Evolutionary conservation across 2,113 vertebrate genomes (phyloP).

Genomic region (Paracanthobrama guichenoti): DNA sequence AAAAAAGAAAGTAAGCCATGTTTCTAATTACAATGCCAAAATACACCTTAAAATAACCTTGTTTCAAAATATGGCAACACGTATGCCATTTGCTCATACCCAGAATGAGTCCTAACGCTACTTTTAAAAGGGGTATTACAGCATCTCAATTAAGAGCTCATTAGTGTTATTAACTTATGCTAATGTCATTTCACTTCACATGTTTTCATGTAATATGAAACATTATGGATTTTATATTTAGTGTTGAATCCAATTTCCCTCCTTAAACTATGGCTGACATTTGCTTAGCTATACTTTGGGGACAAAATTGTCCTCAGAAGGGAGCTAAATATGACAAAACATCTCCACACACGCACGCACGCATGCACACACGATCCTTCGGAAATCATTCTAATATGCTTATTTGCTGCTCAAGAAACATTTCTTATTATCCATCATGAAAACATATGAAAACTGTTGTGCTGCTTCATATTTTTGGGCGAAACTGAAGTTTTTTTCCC

Average conservation of each 20-base stretch:
- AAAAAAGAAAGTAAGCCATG: slow-evolving; percentile 8
- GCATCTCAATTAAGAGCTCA: slow-evolving; percentile 66
- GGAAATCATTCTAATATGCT: background rate
- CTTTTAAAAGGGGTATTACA: slow-evolving; percentile 14
- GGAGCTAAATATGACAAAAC: slow-evolving; percentile 9
- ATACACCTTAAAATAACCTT: background rate
- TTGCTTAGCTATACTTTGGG: slow-evolving; percentile 31
- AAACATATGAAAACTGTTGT: background rate
- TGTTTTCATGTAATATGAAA: slow-evolving; percentile 65
- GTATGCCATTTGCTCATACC: background rate
- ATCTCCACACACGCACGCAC: background rate
- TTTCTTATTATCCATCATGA: background rate
- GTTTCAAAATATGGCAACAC: background rate
- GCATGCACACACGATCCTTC: background rate
- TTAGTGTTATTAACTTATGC: slow-evolving; percentile 72
- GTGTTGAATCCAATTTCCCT: slow-evolving; percentile 59
- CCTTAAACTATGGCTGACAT: background rate
- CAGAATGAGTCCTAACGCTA: background rate
- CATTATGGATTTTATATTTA: slow-evolving; percentile 69
- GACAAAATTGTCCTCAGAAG: slow-evolving; percentile 8
- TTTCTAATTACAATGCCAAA: background rate
- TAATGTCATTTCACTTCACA: slow-evolving; percentile 66
- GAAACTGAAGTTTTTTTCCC: background rate
- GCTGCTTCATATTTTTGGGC: background rate
- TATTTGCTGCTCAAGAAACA: background rate